These are phyloP conservation scores for Hyaena hyaena DNA, from an alignment of 2,113 vertebrate species.

Conservation along the genomic window DNA sequence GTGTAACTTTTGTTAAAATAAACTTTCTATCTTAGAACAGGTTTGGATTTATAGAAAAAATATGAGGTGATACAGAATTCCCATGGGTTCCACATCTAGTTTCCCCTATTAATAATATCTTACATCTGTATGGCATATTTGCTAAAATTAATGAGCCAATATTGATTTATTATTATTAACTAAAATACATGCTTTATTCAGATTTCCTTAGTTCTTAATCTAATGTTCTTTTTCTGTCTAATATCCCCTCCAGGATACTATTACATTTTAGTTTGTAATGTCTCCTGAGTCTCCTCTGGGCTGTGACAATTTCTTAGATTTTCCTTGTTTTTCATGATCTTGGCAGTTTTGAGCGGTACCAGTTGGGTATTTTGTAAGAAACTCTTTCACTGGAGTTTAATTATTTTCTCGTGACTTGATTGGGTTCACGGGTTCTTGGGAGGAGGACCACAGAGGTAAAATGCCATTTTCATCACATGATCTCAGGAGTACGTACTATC, in stretches of 20 bases:
- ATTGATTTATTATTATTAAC: not conserved
- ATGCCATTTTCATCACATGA: not conserved
- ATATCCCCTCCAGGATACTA: not conserved
- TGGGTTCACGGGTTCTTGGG: not conserved
- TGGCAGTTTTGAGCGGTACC: too few relatives aligned
- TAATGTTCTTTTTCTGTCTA: not conserved
- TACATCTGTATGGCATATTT: not conserved
- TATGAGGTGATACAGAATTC: not conserved
- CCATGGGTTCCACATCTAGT: not conserved
- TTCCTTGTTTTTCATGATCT: not conserved
- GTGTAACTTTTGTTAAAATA: conserved; percentile 31
- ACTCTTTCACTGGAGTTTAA: not conserved
- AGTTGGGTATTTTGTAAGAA: not conserved
- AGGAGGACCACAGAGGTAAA: not conserved
- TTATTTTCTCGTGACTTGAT: not conserved
- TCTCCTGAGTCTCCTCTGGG: not conserved
- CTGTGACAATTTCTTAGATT: not conserved
- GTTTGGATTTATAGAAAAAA: conserved; percentile 18
- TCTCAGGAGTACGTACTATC: not conserved
- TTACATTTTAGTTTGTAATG: not conserved
- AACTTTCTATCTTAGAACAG: not conserved
- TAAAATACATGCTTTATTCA: not conserved
- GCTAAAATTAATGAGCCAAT: not conserved
- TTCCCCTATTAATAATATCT: not conserved
- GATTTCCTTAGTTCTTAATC: not conserved